These are phyloP conservation scores for Actinia equina DNA, from an alignment of 64 coral and sea anemone species.

Conservation along the genomic window DNA sequence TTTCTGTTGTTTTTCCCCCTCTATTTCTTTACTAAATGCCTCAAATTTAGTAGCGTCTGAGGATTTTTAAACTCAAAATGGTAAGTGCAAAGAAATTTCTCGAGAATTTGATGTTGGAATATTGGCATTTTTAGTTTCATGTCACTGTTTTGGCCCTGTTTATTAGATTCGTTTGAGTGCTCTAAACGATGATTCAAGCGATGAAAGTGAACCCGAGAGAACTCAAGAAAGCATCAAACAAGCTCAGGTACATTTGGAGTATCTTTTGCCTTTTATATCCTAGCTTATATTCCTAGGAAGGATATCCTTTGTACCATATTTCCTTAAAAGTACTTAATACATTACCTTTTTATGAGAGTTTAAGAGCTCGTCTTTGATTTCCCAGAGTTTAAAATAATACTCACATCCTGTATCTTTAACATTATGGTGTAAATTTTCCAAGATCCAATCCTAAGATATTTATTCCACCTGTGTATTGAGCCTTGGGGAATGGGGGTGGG, in stretches of 20 bases:
- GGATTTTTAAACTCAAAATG: neutral
- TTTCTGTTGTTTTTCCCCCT: neutral
- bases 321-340: too few relatives aligned
- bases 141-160: neutral
- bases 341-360: too few relatives aligned
- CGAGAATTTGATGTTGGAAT: neutral
- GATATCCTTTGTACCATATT: too few relatives aligned
- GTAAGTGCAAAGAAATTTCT: neutral
- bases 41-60: too few relatives aligned
- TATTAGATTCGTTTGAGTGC: constrained; percentile 72
- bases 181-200: constrained; percentile 75
- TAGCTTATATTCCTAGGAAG: too few relatives aligned
- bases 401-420: too few relatives aligned
- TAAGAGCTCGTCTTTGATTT: too few relatives aligned
- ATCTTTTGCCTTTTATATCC: neutral
- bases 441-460: too few relatives aligned
- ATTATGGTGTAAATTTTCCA: too few relatives aligned
- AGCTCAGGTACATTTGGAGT: constrained; percentile 50
- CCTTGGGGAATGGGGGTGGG: too few relatives aligned
- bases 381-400: too few relatives aligned
- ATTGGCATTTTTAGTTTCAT: neutral
- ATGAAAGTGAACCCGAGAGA: constrained; percentile 64
- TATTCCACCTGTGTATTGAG: too few relatives aligned
- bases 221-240: constrained; percentile 78
- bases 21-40: neutral